Base-by-base conservation (phyloP, 2,113 vertebrate species). In the Hemicordylus capensis region DNA sequence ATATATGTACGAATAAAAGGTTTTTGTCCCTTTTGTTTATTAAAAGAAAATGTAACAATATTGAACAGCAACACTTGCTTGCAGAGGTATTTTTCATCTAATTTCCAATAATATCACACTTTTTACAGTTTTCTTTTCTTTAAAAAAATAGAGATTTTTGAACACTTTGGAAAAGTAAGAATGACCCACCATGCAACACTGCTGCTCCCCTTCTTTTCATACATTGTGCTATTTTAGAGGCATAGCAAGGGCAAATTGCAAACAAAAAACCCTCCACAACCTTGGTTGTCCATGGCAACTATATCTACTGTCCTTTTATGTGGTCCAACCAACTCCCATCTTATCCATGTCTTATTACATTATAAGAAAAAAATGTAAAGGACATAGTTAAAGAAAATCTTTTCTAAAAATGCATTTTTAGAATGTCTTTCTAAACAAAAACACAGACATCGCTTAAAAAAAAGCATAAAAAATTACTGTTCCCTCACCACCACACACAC, bases 81-180 rank as follows among this genome's bases (percentile, higher is more conserved):
- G 90, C 93, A 92, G 91, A 94, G 89, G 85, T 93, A 94, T 76
- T 76, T 75, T 46, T 81, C 63, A 85, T 54, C 61, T 20, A 81
- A 42, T 80, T 84, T 80, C 51, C 56, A 76, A 75, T 61, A 48
- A 81, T 80, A 67, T 69, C 15, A n/a, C 46, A 70, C 89, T 92
- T 14, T 91, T 92, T 89, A 94, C 92, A 94, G 89, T 85, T 92
- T 6, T 90, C 79, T 88, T 64, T 90, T 78, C 17, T 51, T 91
- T 93, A 91, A 94, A 94, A 94, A 92, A 93, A 94, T 81, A 91
- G 74, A 83, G 92, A n/a, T 90, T 64, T 92, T 92, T 91, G 3
- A 83, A 92, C 89, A 92, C 90, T 94, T 93, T 92, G 91, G 87
- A 95, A 94, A 93, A 93, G 90, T 92, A 94, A 91, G 85, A 85